Evolutionary conservation across 1,140 invertebrate genomes (phyloP), one percentile per base, ranked within the genome.

Genomic region (Brevipalpus yothersi): DNA sequence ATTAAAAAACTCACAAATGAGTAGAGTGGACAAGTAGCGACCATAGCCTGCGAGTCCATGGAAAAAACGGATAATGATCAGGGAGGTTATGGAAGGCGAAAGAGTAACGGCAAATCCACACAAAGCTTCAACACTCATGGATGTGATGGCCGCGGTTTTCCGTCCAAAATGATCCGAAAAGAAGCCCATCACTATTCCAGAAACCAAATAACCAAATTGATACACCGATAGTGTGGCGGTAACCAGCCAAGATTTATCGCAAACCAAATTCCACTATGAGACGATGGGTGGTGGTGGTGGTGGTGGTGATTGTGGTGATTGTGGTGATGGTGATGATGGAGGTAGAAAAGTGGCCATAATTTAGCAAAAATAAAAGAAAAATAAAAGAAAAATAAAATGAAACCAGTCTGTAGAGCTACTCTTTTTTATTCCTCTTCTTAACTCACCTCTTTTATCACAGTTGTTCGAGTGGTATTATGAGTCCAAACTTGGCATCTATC

Each of bases 141-240:
- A 21, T 15, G 11, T 21, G 8, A 12, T 8, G 7, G 60, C 13
- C 62, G 65, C 61, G 1, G 10, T 19, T n/a, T 21, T 40, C 15
- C 62, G 7, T 1, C 62, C 66, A 70, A 68, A 80, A 73, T 82
- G 87, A 69, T 90, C 86, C 1, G 84, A 82, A 55, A 88, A 68
- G 62, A 80, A 78, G 13, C 84, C 84, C 68, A 88, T 83, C 43
- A 83, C 70, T 42, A 87, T 77, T 53, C 83, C 84, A 31, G 84
- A 84, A 63, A 84, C 64, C 66, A 86, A 77, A 54, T 84, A 82
- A 60, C 86, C 86, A 61, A 82, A 71, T 82, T 88, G 86, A 68
- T 85, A 86, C 47, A 86, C 67, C 0, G 84, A 78, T 68, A 86
- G 82, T 7, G 81, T 78, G n/a, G 77, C 78, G 11, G 82, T 79